phyloP scores from a whole-genome alignment of 1,140 invertebrate species.

The Drosophila jambulina region DNA sequence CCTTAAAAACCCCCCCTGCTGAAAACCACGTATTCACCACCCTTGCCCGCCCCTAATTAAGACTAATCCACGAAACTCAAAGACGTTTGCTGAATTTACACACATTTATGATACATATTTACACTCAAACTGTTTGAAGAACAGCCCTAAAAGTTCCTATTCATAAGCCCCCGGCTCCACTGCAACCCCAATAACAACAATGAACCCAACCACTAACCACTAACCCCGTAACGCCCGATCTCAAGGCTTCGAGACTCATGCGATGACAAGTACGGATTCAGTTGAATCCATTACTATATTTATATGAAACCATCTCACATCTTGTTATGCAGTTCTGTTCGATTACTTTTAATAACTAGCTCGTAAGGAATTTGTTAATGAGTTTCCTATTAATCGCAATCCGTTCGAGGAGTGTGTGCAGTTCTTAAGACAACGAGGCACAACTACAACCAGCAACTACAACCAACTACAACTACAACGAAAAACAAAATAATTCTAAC shows the following conservation, averaged over 20 bases:
- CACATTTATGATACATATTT: constrained; percentile 17
- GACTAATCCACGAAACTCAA: constrained; percentile 55
- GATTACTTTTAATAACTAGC: constrained; percentile 69
- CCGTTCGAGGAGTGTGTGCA: constrained; percentile 71
- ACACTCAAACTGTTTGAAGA: constrained; percentile 47
- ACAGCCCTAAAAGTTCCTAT: constrained; percentile 68
- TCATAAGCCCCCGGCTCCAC: not conserved
- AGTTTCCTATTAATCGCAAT: constrained; percentile 66
- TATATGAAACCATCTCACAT: constrained; percentile 21
- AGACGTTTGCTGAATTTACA: constrained; percentile 64
- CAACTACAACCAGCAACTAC: constrained; percentile 43
- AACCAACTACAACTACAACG: constrained; percentile 60
- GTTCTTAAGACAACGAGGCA: constrained; percentile 59
- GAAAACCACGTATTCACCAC: constrained; percentile 8
- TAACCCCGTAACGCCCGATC: constrained; percentile 22
- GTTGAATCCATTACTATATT: constrained; percentile 9
- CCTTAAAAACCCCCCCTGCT: constrained; percentile 19
- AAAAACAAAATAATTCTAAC: constrained; percentile 85
- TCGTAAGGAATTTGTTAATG: constrained; percentile 75
- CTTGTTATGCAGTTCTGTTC: constrained; percentile 79
- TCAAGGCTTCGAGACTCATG: constrained; percentile 46
- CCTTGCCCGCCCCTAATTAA: constrained; percentile 12
- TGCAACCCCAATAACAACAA: constrained; percentile 40
- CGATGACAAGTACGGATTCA: constrained; percentile 30
- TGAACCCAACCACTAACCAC: constrained; percentile 30